Evolutionary conservation across 2,888 invertebrate species (phyloP), one percentile per base, ranked within the genome.

Genomic region (Zaprionus bogoriensis): DNA sequence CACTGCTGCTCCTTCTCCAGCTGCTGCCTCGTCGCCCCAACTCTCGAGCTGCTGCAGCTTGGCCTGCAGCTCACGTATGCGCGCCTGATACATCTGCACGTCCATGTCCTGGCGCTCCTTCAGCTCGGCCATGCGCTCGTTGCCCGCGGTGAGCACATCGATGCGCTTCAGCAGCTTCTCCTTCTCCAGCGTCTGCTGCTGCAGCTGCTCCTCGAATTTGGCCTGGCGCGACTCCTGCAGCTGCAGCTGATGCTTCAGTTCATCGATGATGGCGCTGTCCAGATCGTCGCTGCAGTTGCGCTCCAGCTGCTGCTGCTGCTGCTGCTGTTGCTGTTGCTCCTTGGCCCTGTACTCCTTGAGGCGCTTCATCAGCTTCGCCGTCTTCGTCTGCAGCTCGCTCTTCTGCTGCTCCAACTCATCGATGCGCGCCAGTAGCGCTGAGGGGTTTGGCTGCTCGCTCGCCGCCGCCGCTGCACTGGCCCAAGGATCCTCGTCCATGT

Each of bases 21-120:
- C 10, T 4, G 27, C 17, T 10, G 36, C 48, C 0, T 59, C 69
- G 0, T 71, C 80, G 7, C 85, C 87, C 93, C 93, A 93, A 67
- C 92, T 92, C 25, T 89, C 89, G 7, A 93, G 89, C 30, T 92
- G 91, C 50, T 92, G 92, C 6, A 96, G 87, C 90, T 95, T 95
- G 51, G 94, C 92, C 74, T 92, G 93, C 1, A 95, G 91, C 83
- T 96, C 95, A 74, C 94, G 93, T 75, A 94, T 94, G 86, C 95
- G 93, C 59, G 93, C 93, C 86, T 95, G 94, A 92, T 94, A 94
- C 82, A 94, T 92, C 67, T 95, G 93, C 17, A 96, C 91, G 87
- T 96, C 95, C 87, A 93, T 93, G 76, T 96, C 96, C 89, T 96
- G 94, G 67, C 94, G 94, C 87, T 96, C 96, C 90, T 96, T 97